Conservation (phyloP, 2,113 vertebrate genomes). For the Malurus alboscapulatus region DNA sequence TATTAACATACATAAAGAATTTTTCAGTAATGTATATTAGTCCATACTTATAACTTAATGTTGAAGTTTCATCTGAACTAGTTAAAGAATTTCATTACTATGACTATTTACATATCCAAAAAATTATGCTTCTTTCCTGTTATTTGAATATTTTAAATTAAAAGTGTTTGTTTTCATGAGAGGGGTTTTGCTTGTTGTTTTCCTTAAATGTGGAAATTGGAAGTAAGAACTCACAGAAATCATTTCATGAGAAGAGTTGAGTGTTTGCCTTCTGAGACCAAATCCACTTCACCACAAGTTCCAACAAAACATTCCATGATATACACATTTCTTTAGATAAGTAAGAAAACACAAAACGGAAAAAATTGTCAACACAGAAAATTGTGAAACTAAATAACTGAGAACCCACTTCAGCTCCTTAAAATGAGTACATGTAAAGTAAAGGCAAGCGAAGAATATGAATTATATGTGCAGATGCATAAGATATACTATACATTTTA, state of each 20-base stretch:
- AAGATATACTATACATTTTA: not conserved
- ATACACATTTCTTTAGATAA: not conserved
- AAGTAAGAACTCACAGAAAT: not conserved
- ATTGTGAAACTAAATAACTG: not conserved
- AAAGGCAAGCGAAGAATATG: not conserved
- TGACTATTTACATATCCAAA: not conserved
- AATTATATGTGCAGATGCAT: not conserved
- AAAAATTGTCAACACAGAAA: not conserved
- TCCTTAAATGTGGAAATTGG: not conserved
- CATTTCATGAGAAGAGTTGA: not conserved
- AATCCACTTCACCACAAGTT: not conserved
- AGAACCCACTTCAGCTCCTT: not conserved
- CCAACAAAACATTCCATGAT: not conserved
- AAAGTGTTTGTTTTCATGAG: not conserved
- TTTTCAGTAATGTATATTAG: not conserved
- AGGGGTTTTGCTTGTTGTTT: not conserved
- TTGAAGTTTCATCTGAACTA: not conserved
- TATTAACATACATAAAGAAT: not conserved
- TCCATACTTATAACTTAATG: not conserved
- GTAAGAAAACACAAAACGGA: not conserved
- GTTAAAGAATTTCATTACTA: not conserved
- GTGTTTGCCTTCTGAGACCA: not conserved
- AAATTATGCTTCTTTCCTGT: not conserved
- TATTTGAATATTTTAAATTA: not conserved
- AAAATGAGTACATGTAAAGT: not conserved